These are phyloP conservation scores for Microcebus lehilahytsara DNA, from an alignment of 2,113 vertebrate genomes.

Conservation along the genomic window DNA sequence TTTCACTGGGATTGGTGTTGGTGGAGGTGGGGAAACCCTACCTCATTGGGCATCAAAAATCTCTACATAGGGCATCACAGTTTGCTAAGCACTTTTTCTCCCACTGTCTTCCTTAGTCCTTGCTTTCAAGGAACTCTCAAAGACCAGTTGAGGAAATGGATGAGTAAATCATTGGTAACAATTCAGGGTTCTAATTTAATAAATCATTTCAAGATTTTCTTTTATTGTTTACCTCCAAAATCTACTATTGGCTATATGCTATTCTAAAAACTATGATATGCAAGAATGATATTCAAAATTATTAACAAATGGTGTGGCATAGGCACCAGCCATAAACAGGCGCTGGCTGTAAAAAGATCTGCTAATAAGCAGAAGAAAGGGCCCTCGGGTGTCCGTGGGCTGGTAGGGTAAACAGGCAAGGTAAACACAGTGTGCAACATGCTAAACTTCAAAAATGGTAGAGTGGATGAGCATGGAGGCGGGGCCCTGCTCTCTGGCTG, in stretches of 20 bases:
- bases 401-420: not conserved
- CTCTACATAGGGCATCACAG: not conserved
- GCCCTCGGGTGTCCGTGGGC: not conserved
- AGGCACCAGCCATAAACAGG: not conserved
- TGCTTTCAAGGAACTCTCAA: not conserved
- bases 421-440: not conserved
- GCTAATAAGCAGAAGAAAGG: not conserved
- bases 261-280: not conserved
- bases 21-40: rapidly evolving
- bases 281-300: not conserved
- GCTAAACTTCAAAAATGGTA: not conserved
- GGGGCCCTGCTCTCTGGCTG: not conserved
- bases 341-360: not conserved
- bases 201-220: constrained; percentile 14
- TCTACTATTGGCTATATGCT: not conserved
- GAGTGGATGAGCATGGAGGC: not conserved
- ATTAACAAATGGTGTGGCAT: not conserved
- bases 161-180: not conserved
- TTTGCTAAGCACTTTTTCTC: not conserved
- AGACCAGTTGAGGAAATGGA: not conserved
- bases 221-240: not conserved
- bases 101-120: not conserved
- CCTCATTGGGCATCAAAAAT: not conserved
- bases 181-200: not conserved
- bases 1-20: not conserved